Evolutionary conservation across 2,797 vertebrate genomes (phyloP).

Genomic region (Monodelphis domestica): DNA sequence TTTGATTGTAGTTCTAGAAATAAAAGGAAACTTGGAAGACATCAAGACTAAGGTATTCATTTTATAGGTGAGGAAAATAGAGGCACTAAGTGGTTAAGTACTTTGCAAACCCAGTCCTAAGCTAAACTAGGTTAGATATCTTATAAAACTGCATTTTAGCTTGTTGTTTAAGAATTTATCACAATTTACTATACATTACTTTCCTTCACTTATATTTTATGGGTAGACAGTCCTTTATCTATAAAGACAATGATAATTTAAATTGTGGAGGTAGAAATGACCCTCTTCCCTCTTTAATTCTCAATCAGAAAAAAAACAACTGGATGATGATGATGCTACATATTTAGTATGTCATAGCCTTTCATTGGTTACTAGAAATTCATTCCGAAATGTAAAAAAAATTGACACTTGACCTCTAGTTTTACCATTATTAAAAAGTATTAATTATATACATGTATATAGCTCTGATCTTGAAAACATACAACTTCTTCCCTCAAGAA

Average conservation of each 20-base stretch:
- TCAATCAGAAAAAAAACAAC: not conserved
- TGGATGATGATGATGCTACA: not conserved
- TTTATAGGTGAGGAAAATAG: not conserved
- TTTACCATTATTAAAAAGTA: not conserved
- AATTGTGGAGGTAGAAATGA: not conserved
- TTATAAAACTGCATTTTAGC: not conserved
- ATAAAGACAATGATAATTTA: not conserved
- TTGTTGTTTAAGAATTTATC: not conserved
- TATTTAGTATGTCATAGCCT: not conserved
- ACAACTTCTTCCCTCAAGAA: not conserved
- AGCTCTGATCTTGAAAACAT: constrained; percentile 19
- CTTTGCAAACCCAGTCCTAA: not conserved
- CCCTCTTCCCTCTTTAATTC: constrained; percentile 34
- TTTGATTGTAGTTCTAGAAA: not conserved
- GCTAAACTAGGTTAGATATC: not conserved
- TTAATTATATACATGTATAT: not conserved
- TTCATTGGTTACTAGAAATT: constrained; percentile 7
- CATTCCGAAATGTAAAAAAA: constrained; percentile 8
- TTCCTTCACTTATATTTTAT: not conserved
- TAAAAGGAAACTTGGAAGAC: not conserved
- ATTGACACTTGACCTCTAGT: not conserved
- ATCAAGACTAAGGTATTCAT: not conserved
- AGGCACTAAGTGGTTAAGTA: not conserved
- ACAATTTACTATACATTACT: not conserved
- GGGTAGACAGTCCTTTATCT: not conserved